phyloP scores from a whole-genome alignment of 1,140 invertebrate species.

The Habropoda laboriosa region DNA sequence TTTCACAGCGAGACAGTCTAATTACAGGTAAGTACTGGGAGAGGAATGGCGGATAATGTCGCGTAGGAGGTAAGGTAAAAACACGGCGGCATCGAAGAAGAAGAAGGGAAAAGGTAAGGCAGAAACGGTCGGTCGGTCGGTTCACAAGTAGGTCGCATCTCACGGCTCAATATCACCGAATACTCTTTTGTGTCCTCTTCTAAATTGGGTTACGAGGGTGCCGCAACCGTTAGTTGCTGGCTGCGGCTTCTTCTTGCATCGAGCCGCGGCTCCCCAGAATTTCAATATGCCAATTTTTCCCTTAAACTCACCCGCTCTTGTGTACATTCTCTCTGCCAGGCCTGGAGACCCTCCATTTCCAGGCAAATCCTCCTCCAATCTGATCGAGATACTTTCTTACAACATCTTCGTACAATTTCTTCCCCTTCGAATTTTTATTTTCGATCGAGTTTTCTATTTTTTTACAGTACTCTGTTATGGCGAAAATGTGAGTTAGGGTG shows the following conservation, averaged over 20 bases:
- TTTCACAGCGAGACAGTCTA: neutral
- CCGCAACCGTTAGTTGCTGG: constrained; percentile 45
- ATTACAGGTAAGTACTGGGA: neutral
- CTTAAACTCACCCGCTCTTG: neutral
- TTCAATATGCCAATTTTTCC: constrained; percentile 49
- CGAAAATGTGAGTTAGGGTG: no score
- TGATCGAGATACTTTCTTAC: neutral
- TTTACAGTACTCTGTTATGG: no score
- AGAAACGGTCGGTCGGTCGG: constrained; percentile 61
- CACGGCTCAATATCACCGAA: constrained; percentile 79
- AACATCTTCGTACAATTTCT: no score
- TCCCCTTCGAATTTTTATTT: no score
- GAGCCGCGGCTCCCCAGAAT: constrained; percentile 27
- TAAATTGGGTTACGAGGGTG: constrained; percentile 77
- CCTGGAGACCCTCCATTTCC: neutral
- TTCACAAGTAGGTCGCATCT: constrained; percentile 78
- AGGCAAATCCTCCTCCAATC: neutral
- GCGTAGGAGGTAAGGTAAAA: neutral
- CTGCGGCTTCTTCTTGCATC: constrained; percentile 46
- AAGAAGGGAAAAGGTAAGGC: constrained; percentile 65
- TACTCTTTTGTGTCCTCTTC: constrained; percentile 74
- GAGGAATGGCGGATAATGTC: neutral
- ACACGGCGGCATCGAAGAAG: neutral
- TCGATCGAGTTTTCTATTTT: no score
- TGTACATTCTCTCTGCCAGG: neutral